Percentiles rank a stretch among this genome's conserved stretches.
Conservation (phyloP, 2,888 invertebrate genomes). For the Lobophora halterata region DNA sequence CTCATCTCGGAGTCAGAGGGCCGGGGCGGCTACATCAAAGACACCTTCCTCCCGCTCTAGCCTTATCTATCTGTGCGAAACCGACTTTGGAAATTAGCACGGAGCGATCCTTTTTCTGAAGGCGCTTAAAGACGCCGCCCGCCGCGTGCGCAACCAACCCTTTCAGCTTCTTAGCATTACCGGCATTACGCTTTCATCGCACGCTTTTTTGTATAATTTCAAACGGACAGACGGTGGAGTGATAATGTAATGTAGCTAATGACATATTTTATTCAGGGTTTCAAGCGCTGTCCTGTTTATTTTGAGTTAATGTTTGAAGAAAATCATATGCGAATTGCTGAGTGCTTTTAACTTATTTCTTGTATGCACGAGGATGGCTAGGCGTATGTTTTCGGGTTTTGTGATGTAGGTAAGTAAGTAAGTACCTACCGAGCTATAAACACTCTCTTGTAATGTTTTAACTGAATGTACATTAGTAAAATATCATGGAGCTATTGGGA, state of each 20-base stretch:
- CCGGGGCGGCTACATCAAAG: slow-evolving; percentile 79
- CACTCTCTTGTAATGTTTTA: no score
- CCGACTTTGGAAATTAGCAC: slow-evolving; percentile 79
- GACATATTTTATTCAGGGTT: slow-evolving; percentile 64
- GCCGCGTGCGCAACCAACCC: slow-evolving; percentile 68
- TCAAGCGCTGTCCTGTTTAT: slow-evolving; percentile 47
- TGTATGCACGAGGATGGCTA: not conserved
- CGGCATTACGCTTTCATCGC: slow-evolving; percentile 68
- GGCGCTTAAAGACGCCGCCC: slow-evolving; percentile 40
- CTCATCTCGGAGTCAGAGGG: slow-evolving; percentile 77
- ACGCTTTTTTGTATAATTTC: slow-evolving; percentile 63
- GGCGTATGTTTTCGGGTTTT: not conserved
- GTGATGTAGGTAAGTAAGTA: no score
- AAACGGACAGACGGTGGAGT: slow-evolving; percentile 50
- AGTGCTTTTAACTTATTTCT: slow-evolving; percentile 29
- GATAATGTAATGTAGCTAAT: slow-evolving; percentile 70
- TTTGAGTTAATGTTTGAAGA: slow-evolving; percentile 42
- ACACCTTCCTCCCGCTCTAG: slow-evolving; percentile 72
- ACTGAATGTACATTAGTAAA: no score
- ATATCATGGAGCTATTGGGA: no score
- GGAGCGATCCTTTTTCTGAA: slow-evolving; percentile 55
- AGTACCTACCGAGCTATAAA: no score
- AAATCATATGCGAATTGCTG: slow-evolving; percentile 41
- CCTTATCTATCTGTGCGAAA: slow-evolving; percentile 78
- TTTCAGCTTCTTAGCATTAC: slow-evolving; percentile 56